These are phyloP conservation scores for Dipodomys spectabilis DNA, from an alignment of 2,113 vertebrate genomes.

Conservation along the genomic window DNA sequence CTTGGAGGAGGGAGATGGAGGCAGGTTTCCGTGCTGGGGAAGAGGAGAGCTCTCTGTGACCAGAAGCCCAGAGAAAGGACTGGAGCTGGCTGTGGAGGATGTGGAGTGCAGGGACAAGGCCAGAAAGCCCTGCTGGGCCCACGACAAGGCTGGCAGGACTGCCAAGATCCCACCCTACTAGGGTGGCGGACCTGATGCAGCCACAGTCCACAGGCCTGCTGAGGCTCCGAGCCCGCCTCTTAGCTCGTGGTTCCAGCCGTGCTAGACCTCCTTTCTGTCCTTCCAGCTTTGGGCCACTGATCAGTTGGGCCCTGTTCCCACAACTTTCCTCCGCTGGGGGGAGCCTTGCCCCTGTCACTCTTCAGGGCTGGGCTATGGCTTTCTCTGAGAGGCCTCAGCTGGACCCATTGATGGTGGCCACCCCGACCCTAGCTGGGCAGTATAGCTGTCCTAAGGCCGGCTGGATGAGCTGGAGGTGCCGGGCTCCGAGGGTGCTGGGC, in stretches of 20 bases:
- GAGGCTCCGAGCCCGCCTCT: not conserved
- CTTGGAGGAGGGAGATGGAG: not conserved
- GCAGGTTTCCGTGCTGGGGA: not conserved
- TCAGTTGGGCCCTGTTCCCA: not conserved
- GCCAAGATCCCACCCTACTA: not conserved
- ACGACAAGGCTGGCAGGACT: not conserved
- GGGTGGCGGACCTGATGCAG: not conserved
- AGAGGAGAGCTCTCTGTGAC: not conserved
- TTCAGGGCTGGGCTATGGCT: not conserved
- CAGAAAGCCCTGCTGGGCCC: not conserved
- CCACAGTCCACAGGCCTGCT: accelerated
- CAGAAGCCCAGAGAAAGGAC: not conserved
- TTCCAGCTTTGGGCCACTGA: not conserved
- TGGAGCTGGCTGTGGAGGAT: not conserved
- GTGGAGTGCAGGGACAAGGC: too few relatives aligned
- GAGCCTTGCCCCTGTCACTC: not conserved
- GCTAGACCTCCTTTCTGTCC: not conserved
- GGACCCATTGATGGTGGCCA: not conserved
- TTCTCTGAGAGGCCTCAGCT: not conserved
- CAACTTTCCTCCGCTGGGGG: not conserved
- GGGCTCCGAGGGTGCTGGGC: not conserved
- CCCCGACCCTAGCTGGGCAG: too few relatives aligned
- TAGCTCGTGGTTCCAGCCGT: not conserved
- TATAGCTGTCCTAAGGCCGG: not conserved
- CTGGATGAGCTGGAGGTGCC: not conserved